Evolutionary conservation across 2,888 invertebrate genomes (phyloP).

Genomic region (Yponomeuta malinellus): DNA sequence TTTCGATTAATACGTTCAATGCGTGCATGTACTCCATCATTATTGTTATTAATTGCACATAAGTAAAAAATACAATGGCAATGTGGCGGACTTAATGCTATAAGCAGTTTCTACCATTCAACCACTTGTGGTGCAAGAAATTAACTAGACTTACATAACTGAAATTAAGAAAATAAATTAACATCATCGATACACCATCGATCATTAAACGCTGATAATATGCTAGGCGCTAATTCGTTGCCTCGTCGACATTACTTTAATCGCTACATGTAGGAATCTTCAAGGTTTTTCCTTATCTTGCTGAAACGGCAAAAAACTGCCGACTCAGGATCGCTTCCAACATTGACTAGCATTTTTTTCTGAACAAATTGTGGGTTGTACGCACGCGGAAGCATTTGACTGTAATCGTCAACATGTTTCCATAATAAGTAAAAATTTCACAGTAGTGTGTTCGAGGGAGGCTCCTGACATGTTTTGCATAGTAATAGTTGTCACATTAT

Average conservation of each 20-base stretch:
- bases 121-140: too few species aligned
- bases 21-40: background rate
- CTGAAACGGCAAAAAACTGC: slow-evolving; percentile 30
- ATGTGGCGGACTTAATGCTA: too few species aligned
- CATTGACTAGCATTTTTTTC: background rate
- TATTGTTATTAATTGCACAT: too few species aligned
- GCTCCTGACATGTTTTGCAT: slow-evolving; percentile 7
- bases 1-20: background rate
- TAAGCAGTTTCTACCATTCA: too few species aligned
- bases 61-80: too few species aligned
- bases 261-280: slow-evolving; percentile 25
- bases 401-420: background rate
- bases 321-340: slow-evolving; percentile 19
- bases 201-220: background rate
- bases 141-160: too few species aligned
- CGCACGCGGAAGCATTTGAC: background rate
- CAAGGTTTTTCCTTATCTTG: slow-evolving; percentile 44
- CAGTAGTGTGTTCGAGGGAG: background rate
- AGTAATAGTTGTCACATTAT: slow-evolving; percentile 11
- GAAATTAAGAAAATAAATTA: too few species aligned
- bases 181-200: background rate
- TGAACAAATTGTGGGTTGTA: background rate
- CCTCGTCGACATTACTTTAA: slow-evolving; percentile 27
- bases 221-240: slow-evolving; percentile 18
- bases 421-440: background rate